A percentile compares a stretch with the other conserved stretches of the same genome.
Conservation (phyloP, 2,113 vertebrate species). For the Prinia subflava region DNA sequence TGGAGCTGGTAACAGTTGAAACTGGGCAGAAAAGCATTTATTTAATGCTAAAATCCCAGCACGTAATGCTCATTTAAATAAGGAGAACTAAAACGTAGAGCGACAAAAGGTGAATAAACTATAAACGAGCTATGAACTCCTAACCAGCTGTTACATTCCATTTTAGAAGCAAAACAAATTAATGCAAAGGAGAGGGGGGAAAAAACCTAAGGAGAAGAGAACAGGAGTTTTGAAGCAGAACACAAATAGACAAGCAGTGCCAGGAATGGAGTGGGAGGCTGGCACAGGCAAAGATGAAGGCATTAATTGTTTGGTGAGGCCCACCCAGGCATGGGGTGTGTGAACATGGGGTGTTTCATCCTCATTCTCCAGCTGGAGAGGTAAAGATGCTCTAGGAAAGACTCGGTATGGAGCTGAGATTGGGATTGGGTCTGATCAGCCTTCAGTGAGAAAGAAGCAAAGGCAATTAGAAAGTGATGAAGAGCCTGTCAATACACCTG, state of each 20-base stretch:
- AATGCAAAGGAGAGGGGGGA: neutral
- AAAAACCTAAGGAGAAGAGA: neutral
- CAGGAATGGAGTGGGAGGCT: neutral
- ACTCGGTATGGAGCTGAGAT: neutral
- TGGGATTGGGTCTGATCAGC: neutral
- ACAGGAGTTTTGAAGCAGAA: neutral
- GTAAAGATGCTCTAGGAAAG: neutral
- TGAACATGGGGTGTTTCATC: rapidly evolving
- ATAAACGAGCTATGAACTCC: conserved; percentile 29
- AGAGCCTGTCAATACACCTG: neutral
- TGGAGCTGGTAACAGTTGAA: conserved; percentile 6
- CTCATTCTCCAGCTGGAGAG: neutral
- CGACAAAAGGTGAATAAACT: conserved; percentile 52
- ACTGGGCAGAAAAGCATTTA: conserved; percentile 31
- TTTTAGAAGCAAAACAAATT: conserved; percentile 40
- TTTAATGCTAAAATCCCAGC: conserved; percentile 23
- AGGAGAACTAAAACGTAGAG: neutral
- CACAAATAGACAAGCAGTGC: neutral
- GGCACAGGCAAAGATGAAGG: neutral
- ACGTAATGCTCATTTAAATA: conserved; percentile 21
- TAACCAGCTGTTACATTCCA: conserved; percentile 29
- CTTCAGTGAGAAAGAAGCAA: neutral
- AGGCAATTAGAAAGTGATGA: neutral
- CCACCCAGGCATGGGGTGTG: neutral
- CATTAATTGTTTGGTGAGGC: neutral